Base-by-base conservation (phyloP, 2,113 vertebrate genomes). In the Tamias sibiricus region DNA sequence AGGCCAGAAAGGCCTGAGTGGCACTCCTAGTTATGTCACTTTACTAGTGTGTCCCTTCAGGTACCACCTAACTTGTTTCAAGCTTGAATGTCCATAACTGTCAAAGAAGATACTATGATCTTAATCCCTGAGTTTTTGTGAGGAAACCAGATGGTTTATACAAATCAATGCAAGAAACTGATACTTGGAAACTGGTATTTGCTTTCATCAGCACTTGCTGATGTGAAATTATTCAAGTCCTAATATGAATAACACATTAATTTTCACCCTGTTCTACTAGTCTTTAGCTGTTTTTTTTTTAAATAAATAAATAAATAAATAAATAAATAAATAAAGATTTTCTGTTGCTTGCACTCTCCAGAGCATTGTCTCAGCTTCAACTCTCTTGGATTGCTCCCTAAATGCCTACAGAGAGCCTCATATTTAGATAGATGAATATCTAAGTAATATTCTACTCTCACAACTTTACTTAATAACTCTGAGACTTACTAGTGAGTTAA, bases 401-500 rank as follows among this genome's bases (percentile, higher is more conserved):
- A 52, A 86, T 59, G 44, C 16, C 52, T 87, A 68, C 52, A 75
- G 77, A 47, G 47, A 40, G 42, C 1, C 32, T 47, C 24, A 37
- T 40, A 42, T 76, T 91, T 81, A 93, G 44, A 82, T 59, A 54
- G 82, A n/a, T 59, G 10, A 85, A 22, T 76, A 92, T 37, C 49
- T 83, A 90, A 88, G 57, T 22, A n/a, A 14, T 24, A 71, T 37
- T 82, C 89, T 89, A 28, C 10, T 59, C 44, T 90, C 54, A 88
- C 16, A 79, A 22, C 71, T 80, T 69, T 30, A 74, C 40, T 87
- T 66, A 86, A 59, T 91, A 91, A 75, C 32, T 74, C 71, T 30
- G 20, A 92, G n/a, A 57, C n/a, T 87, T 95, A 86, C 35, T 49
- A 68, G 19, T 40, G 76, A 64, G 72, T 83, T 92, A 64, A 72